These are phyloP conservation scores for Antrozous pallidus DNA, from an alignment of 2,797 vertebrate species.

Conservation along the genomic window DNA sequence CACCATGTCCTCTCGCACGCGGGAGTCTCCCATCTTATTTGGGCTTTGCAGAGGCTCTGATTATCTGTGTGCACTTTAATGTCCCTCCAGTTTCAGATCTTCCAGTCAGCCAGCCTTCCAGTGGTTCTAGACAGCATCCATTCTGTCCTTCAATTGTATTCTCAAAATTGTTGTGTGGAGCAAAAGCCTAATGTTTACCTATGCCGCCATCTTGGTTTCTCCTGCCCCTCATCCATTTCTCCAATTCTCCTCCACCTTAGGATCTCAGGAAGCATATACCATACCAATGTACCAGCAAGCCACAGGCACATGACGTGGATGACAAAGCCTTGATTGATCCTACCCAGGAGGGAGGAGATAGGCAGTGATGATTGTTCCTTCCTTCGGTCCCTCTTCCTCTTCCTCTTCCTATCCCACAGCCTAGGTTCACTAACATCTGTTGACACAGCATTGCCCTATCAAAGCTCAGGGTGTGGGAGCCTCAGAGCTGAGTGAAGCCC, in stretches of 20 bases:
- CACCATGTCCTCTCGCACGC: too few species aligned
- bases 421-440: background rate
- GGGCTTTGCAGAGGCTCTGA: too few species aligned
- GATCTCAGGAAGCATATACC: background rate
- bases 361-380: background rate
- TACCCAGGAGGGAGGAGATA: background rate
- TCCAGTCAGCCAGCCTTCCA: too few species aligned
- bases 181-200: too few species aligned
- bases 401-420: background rate
- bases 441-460: background rate
- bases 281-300: background rate
- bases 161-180: too few species aligned
- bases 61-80: too few species aligned
- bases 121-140: too few species aligned
- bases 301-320: background rate
- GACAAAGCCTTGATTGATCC: background rate
- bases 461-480: background rate
- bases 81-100: too few species aligned
- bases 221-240: background rate
- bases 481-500: background rate
- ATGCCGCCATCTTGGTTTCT: too few species aligned
- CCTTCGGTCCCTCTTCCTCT: too few species aligned
- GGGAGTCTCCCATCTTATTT: too few species aligned
- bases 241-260: background rate
- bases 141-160: too few species aligned